Evolutionary conservation across 1,140 invertebrate species (phyloP).

Genomic region (Trissolcus basalis): DNA sequence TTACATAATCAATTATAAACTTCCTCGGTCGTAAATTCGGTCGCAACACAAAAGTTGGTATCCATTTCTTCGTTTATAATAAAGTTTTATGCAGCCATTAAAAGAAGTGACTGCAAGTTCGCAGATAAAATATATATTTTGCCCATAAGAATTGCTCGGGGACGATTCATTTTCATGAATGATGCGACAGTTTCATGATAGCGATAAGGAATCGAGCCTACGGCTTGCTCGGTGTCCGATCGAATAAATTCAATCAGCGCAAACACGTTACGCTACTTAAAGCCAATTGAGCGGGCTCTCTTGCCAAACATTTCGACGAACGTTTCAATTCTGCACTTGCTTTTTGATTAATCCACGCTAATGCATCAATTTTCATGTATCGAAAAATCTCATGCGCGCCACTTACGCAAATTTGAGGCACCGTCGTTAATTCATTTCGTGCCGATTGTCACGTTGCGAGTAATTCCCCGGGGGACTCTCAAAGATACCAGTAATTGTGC

Average conservation of each 20-base stretch:
- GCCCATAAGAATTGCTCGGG: background rate
- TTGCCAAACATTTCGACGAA: slow-evolving; percentile 43
- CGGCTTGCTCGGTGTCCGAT: slow-evolving; percentile 44
- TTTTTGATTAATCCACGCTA: slow-evolving; percentile 30
- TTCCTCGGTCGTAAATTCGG: too few species aligned
- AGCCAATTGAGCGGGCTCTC: slow-evolving; percentile 47
- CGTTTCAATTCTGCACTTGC: slow-evolving; percentile 57
- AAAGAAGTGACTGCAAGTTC: too few species aligned
- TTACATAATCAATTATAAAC: too few species aligned
- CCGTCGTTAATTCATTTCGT: slow-evolving; percentile 9
- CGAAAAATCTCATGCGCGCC: slow-evolving; percentile 4
- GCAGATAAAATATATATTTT: too few species aligned
- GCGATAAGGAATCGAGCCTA: slow-evolving; percentile 53
- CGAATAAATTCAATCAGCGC: slow-evolving; percentile 66
- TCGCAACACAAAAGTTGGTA: too few species aligned
- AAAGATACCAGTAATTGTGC: background rate
- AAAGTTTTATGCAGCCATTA: too few species aligned
- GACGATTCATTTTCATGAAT: slow-evolving; percentile 54
- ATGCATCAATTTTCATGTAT: slow-evolving; percentile 29
- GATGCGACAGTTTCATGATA: slow-evolving; percentile 43
- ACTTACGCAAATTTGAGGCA: slow-evolving; percentile 31
- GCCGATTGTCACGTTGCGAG: slow-evolving; percentile 13
- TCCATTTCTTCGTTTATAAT: too few species aligned
- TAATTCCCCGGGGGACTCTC: slow-evolving; percentile 5
- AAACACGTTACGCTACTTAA: slow-evolving; percentile 65